A percentile compares a stretch with the other conserved stretches of the same genome.
Conservation (phyloP, 2,888 invertebrate genomes). For the Shargacucullia verbasci region DNA sequence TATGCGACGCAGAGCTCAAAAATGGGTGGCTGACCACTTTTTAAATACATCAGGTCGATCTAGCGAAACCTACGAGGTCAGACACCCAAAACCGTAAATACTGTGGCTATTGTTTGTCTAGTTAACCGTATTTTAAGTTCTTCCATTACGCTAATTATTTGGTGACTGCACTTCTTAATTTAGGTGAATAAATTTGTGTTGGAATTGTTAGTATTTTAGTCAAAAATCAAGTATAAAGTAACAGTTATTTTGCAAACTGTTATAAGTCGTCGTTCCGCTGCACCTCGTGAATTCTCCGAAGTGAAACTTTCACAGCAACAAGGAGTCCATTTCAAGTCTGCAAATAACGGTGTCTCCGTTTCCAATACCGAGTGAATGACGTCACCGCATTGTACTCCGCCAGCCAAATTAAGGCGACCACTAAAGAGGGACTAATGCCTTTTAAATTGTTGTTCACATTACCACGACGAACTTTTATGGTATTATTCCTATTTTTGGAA, state of each 20-base stretch:
- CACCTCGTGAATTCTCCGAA: conserved; percentile 6
- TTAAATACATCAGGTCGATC: conserved; percentile 21
- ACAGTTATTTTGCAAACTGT: conserved; percentile 23
- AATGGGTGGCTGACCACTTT: conserved; percentile 37
- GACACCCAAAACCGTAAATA: conserved; percentile 26
- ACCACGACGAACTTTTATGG: conserved; percentile 18
- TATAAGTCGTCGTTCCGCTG: conserved; percentile 22
- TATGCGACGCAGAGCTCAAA: conserved; percentile 23
- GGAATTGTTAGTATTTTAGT: neutral
- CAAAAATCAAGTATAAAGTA: neutral
- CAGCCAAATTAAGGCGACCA: conserved; percentile 35
- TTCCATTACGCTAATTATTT: conserved; percentile 7
- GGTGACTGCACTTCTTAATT: conserved; percentile 5
- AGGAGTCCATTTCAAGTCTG: conserved; percentile 15
- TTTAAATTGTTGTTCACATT: conserved; percentile 50
- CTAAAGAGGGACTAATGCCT: conserved; percentile 43
- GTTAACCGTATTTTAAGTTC: conserved; percentile 5
- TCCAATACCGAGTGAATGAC: conserved; percentile 25
- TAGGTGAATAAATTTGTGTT: neutral
- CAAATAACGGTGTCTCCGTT: conserved; percentile 24
- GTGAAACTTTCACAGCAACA: conserved; percentile 39
- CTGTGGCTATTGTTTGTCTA: conserved; percentile 27
- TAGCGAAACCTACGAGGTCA: conserved; percentile 25
- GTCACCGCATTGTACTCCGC: conserved; percentile 31
- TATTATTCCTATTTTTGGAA: conserved; percentile 30